These are phyloP conservation scores for Mycteria americana DNA, from an alignment of 2,797 vertebrate genomes.

Conservation along the genomic window DNA sequence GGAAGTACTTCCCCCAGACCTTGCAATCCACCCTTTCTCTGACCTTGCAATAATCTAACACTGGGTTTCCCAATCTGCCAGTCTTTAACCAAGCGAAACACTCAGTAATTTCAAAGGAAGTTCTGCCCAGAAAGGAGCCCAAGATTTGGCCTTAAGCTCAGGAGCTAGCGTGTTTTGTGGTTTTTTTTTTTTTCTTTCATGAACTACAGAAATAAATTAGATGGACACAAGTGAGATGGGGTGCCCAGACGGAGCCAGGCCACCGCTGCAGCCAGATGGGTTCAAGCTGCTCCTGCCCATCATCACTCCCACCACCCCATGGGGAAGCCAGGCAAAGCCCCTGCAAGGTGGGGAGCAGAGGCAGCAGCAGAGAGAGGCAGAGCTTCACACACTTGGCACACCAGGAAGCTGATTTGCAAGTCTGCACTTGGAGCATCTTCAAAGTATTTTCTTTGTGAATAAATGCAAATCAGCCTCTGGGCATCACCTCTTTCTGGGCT, in stretches of 20 bases:
- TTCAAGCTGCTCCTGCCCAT: background rate
- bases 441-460: constrained; percentile 1
- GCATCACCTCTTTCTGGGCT: background rate
- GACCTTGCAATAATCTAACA: background rate
- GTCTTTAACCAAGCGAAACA: background rate
- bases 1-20: background rate
- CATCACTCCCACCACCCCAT: accelerated
- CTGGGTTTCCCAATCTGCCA: background rate
- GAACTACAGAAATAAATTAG: background rate
- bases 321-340: background rate
- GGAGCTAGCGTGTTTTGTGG: background rate
- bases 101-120: background rate
- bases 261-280: accelerated
- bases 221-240: accelerated
- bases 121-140: background rate
- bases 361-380: background rate
- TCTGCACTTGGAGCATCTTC: constrained; percentile 28
- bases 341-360: background rate
- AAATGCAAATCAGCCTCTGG: background rate
- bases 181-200: background rate
- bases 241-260: background rate
- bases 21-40: background rate
- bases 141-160: background rate
- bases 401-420: constrained; percentile 12
- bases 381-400: background rate